phyloP scores from a whole-genome alignment of 2,797 vertebrate species.

The Pantherophis alleghaniensis region DNA sequence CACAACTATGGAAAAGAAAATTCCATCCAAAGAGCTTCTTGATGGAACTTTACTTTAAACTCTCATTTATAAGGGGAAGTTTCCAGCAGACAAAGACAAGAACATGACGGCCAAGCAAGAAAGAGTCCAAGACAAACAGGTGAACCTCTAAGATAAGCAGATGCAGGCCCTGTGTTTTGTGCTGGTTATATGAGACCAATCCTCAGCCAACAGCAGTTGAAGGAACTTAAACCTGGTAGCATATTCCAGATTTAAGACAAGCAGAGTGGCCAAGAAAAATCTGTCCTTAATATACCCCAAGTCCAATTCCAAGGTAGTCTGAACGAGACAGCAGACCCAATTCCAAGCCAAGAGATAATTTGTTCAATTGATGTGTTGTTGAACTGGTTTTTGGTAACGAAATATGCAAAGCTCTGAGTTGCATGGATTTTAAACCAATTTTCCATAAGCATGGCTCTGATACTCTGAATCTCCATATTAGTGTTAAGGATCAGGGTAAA shows the following conservation, averaged over 20 bases:
- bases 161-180: background rate
- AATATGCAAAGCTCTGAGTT: background rate
- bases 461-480: background rate
- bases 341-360: background rate
- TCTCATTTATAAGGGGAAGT: conserved; percentile 13
- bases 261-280: background rate
- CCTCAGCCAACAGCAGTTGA: background rate
- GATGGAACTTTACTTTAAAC: conserved; percentile 22
- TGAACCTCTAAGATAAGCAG: conserved; percentile 31
- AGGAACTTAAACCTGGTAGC: conserved; percentile 10
- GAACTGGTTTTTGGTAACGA: background rate
- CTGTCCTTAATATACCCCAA: background rate
- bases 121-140: conserved; percentile 24
- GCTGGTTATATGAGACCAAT: background rate
- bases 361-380: background rate
- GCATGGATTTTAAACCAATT: background rate
- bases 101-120: conserved; percentile 2
- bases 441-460: background rate
- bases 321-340: background rate
- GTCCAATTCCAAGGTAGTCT: background rate
- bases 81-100: conserved; percentile 13
- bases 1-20: background rate
- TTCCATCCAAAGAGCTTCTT: conserved; percentile 25
- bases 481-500: background rate
- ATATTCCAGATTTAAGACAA: background rate